Conservation (phyloP, 2,797 vertebrate species). For the Chrysocyon brachyurus region DNA sequence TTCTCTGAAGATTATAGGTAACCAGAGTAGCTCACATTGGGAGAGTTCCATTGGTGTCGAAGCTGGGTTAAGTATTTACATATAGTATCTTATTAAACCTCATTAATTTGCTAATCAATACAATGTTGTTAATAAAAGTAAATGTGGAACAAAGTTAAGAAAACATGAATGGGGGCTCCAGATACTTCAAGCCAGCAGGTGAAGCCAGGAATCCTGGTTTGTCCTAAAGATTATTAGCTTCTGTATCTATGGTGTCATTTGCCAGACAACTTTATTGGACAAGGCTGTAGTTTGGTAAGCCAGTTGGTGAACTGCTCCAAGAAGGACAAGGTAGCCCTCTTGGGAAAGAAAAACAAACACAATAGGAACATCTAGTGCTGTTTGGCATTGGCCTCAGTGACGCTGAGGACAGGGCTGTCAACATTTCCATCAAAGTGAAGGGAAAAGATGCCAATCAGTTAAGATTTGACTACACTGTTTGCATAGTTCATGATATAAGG, state of each 20-base stretch:
- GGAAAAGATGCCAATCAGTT: background rate
- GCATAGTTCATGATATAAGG: background rate
- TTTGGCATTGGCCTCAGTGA: conserved; percentile 66
- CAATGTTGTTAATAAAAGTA: background rate
- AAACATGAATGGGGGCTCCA: background rate
- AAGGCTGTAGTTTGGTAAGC: background rate
- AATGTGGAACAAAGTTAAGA: background rate
- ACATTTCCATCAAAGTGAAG: background rate
- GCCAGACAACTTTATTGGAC: conserved; percentile 33
- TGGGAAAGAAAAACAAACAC: conserved; percentile 82
- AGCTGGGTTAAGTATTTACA: background rate
- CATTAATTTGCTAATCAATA: background rate
- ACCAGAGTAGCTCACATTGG: background rate
- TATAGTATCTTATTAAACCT: background rate
- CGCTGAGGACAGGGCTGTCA: background rate
- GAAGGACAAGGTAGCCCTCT: conserved; percentile 55
- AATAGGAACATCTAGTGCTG: conserved; percentile 77
- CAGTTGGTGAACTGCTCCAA: background rate
- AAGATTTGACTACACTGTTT: background rate
- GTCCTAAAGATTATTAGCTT: conserved; percentile 51
- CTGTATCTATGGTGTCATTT: background rate
- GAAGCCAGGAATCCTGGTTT: conserved; percentile 21
- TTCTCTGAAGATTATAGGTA: background rate
- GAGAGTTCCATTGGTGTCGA: background rate
- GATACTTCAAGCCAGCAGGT: background rate